These are phyloP conservation scores for Emesis russula DNA, from an alignment of 2,888 invertebrate species.

Conservation along the genomic window DNA sequence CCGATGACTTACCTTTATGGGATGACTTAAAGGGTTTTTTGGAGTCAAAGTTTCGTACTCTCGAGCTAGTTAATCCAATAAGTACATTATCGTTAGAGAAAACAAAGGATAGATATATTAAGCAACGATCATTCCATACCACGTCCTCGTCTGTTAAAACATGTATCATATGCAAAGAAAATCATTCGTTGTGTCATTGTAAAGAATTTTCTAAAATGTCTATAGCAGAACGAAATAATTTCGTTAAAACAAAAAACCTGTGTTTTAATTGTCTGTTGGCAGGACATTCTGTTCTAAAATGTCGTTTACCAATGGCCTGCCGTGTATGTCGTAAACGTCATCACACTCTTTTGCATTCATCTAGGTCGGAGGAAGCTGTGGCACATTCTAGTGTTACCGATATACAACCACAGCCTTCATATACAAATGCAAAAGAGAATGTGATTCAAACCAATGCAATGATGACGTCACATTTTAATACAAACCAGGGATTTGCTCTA, in stretches of 20 bases:
- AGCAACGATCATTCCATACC: neutral
- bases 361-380: neutral
- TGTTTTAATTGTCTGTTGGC: conserved; percentile 58
- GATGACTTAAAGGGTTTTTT: neutral
- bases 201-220: too few relatives aligned
- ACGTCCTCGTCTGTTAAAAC: neutral
- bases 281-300: conserved; percentile 47
- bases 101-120: neutral
- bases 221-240: neutral
- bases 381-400: too few relatives aligned
- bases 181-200: too few relatives aligned
- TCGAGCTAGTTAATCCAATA: neutral
- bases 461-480: too few relatives aligned
- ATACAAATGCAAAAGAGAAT: too few relatives aligned
- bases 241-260: conserved; percentile 32
- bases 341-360: conserved; percentile 46
- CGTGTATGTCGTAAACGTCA: conserved; percentile 58
- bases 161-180: neutral
- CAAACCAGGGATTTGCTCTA: too few relatives aligned
- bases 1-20: neutral
- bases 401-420: too few relatives aligned
- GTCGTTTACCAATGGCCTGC: conserved; percentile 48
- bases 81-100: neutral
- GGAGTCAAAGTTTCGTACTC: neutral
- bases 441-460: too few relatives aligned